Conservation (phyloP, 2,797 vertebrate genomes). For the Cryptoprocta ferox region DNA sequence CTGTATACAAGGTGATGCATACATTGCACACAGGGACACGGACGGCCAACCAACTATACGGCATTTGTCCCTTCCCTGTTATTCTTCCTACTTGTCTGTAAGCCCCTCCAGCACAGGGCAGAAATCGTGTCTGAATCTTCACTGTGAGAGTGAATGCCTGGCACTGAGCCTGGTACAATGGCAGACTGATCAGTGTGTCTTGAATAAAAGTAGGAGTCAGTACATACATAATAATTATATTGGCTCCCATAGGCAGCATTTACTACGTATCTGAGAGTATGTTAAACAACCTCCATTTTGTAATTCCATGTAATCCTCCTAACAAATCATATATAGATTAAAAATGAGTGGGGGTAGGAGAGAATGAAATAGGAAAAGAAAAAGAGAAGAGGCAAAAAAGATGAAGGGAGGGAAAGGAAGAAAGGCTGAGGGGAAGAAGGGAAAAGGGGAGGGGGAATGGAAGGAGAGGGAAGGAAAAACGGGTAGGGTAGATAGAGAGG, state of each 20-base stretch:
- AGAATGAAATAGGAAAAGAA: not conserved
- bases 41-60: not conserved
- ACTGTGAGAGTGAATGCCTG: not conserved
- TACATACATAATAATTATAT: not conserved
- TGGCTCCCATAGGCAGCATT: not conserved
- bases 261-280: not conserved
- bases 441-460: not conserved
- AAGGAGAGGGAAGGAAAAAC: not conserved
- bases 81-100: not conserved
- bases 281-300: not conserved
- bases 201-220: not conserved
- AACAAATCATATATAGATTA: not conserved
- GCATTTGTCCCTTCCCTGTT: not conserved
- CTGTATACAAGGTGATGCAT: not conserved
- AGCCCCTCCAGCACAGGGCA: not conserved
- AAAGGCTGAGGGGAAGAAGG: not conserved
- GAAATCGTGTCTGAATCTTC: not conserved
- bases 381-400: not conserved
- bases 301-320: not conserved
- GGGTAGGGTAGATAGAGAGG: not conserved
- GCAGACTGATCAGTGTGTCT: not conserved
- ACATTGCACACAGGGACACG: not conserved
- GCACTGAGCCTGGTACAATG: not conserved
- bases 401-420: not conserved
- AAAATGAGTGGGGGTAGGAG: not conserved